Conservation (phyloP, 1,140 invertebrate species). For the Drosophila leontia region DNA sequence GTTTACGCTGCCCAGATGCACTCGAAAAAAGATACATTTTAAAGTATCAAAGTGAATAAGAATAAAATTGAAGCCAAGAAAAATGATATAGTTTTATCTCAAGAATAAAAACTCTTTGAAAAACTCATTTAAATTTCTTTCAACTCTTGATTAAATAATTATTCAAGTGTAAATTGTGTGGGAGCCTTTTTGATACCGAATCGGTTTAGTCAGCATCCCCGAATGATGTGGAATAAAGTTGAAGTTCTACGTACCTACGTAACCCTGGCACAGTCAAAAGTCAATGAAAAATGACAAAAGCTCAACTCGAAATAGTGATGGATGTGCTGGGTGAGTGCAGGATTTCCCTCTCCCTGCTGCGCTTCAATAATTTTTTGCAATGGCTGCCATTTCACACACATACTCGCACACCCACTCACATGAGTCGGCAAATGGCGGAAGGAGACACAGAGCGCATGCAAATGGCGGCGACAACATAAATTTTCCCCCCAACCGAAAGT, state of each 20-base stretch:
- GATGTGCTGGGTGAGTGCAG: slow-evolving; percentile 26
- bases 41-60: not conserved
- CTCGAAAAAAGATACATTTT: not conserved
- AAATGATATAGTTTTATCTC: not conserved
- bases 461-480: slow-evolving; percentile 52
- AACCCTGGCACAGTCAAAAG: slow-evolving; percentile 42
- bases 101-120: not conserved
- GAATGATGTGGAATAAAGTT: slow-evolving; percentile 40
- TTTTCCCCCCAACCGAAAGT: slow-evolving; percentile 13
- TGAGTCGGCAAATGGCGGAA: not conserved
- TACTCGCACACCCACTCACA: not conserved
- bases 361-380: slow-evolving; percentile 61
- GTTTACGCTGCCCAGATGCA: slow-evolving; percentile 25
- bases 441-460: slow-evolving; percentile 31
- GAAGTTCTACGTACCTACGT: slow-evolving; percentile 21
- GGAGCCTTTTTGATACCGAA: slow-evolving; percentile 16
- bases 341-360: slow-evolving; percentile 12
- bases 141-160: not conserved
- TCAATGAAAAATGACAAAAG: slow-evolving; percentile 62
- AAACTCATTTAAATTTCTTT: not conserved
- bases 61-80: not conserved
- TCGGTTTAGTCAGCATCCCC: slow-evolving; percentile 54
- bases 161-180: slow-evolving; percentile 8
- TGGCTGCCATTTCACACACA: slow-evolving; percentile 45
- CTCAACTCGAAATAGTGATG: slow-evolving; percentile 46